Evolutionary conservation across 1,140 invertebrate species (phyloP), one percentile per base, ranked within the genome.

Genomic region (Caenorhabditis latens): DNA sequence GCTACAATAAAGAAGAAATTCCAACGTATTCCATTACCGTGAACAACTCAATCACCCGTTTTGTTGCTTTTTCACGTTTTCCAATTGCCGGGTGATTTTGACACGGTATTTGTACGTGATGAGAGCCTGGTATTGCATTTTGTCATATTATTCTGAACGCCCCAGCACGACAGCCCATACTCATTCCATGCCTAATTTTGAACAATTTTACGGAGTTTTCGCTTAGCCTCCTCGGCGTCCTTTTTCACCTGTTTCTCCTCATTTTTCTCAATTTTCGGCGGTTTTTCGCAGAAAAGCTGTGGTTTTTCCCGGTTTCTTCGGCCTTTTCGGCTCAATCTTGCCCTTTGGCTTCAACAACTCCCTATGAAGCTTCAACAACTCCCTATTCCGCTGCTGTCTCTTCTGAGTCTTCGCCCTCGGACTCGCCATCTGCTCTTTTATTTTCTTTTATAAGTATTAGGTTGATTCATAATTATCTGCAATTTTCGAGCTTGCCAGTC

Each of bases 11-110:
- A n/a, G n/a, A n/a, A n/a, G n/a, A n/a, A n/a, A n/a, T n/a, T n/a
- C n/a, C n/a, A n/a, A n/a, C n/a, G n/a, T n/a, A n/a, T n/a, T n/a
- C n/a, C n/a, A n/a, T 67, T 75, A 91, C 91, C 4, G 96, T 92
- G 93, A 99, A 99, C 90, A 97, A 95, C 58, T 95, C 95, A 0
- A 99, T 91, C 0, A 97, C 97, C 8, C 96, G 96, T 93, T 97
- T 97, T 0, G 96, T 96, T 14, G 97, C 97, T 94, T 99, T 99
- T 21, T 98, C 98, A 90, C 97, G 94, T 94, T 97, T 99, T 53
- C 95, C 95, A n/a, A 95, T 96, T 6, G 98, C 98, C 0, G 97
- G 98, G 95, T 96, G 67, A 99, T 93, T 93, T 99, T 99, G 0
- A 98, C 96, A 87, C 93, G 93, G 87, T 93, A 99, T 96, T 99